phyloP scores from a whole-genome alignment of 2,113 vertebrate genomes.

The Gadus chalcogrammus region DNA sequence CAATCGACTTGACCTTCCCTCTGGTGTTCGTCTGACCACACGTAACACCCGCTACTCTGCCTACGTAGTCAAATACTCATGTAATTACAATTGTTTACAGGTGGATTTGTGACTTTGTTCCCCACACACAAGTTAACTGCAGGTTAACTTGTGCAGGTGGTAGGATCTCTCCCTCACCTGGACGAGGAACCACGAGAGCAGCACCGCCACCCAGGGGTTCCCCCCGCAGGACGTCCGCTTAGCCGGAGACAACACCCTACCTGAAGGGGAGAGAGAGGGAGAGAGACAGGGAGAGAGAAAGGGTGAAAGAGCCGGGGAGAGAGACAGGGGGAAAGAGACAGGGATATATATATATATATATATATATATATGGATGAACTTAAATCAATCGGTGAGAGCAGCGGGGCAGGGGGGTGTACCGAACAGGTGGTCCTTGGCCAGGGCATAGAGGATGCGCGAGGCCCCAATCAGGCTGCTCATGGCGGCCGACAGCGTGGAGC shows the following conservation, averaged over 20 bases:
- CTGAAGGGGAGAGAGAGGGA: slow-evolving; percentile 53
- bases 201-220: slow-evolving; percentile 85
- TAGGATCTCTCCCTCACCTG: slow-evolving; percentile 70
- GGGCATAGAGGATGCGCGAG: slow-evolving; percentile 85
- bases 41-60: too few species aligned
- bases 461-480: slow-evolving; percentile 91
- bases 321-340: slow-evolving; percentile 10
- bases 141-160: too few species aligned
- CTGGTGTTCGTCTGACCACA: too few species aligned
- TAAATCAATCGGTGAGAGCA: too few species aligned
- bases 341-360: background rate
- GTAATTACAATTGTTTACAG: too few species aligned
- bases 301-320: slow-evolving; percentile 25
- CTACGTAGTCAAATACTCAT: too few species aligned
- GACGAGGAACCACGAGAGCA: slow-evolving; percentile 87
- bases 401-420: slow-evolving; percentile 55
- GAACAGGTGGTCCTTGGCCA: slow-evolving; percentile 85
- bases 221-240: slow-evolving; percentile 80
- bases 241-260: slow-evolving; percentile 73
- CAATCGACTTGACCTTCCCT: too few species aligned
- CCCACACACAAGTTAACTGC: too few species aligned
- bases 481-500: slow-evolving; percentile 82
- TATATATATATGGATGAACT: too few species aligned
- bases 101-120: too few species aligned
- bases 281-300: background rate